Evolutionary conservation across 2,888 invertebrate genomes (phyloP).

Genomic region (Vannuccia rotundouncinata): DNA sequence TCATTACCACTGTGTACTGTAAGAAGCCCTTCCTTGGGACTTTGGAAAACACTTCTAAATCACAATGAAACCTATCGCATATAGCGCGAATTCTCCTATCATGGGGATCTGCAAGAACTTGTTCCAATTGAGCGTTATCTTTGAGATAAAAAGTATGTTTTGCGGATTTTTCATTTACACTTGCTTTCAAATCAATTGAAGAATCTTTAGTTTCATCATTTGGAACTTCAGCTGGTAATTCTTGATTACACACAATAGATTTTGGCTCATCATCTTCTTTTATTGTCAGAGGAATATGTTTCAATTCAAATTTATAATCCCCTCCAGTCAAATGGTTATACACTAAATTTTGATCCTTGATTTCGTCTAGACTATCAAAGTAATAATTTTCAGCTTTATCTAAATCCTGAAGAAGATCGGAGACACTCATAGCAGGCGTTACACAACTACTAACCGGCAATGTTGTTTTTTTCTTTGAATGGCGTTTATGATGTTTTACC

Average conservation of each 20-base stretch:
- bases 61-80: background rate
- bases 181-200: background rate
- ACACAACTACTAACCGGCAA: background rate
- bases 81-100: background rate
- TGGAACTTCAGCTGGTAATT: no score
- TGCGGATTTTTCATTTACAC: background rate
- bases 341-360: background rate
- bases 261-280: background rate
- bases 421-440: background rate
- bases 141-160: background rate
- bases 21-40: background rate
- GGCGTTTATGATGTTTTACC: no score
- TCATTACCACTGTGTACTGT: background rate
- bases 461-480: background rate
- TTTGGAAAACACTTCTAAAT: background rate
- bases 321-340: background rate
- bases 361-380: background rate
- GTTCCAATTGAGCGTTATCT: background rate
- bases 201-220: background rate
- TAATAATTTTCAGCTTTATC: background rate
- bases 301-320: no score
- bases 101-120: background rate
- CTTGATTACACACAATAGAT: no score
- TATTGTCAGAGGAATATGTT: background rate
- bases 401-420: background rate